Evolutionary conservation across 2,888 invertebrate species (phyloP), one percentile per base, ranked within the genome.

Genomic region (Labia minor): DNA sequence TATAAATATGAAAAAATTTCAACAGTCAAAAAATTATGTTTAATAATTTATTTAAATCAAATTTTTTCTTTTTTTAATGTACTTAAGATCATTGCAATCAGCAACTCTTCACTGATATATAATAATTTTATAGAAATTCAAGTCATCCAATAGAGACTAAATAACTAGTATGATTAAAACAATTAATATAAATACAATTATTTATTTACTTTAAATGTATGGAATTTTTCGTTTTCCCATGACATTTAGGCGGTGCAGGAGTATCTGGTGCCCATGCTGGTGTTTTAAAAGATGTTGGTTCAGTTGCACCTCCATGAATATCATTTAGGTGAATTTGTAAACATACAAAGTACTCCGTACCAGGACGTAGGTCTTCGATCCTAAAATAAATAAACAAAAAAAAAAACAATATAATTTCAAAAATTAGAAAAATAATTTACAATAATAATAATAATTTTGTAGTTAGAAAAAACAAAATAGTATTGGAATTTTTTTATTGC

Each of bases 321-420:
- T 86, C 86, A 71, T 91, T 89, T 70, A 89, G 79, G 73, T 87
- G 85, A 72, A 90, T 89, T 78, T 88, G 88, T 71, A 90, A 81
- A 74, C 90, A 88, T 72, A 93, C 87, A 69, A 88, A 86, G 79
- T 93, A 94, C 76, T 91, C 90, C 75, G 89, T 88, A n/a, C 90
- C 91, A 14, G 94, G 93, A 76, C 87, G 85, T 73, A 94, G 80
- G 78, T 93, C 92, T 76, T 90, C 87, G 70, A 94, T 87, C 72
- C 79, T 80, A 70, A 73, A 72, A 67, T 26, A 63, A 64, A 66
- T 26, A 21, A 65, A 37, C 6, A 11, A 33, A 11, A 33, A 33
- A 33, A 33, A 33, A 33, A 11, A 33, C 11, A 8, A 33, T 33
- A 33, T 8, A 8, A 33, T 33, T 33, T 11, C 11, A 8, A 33